These are phyloP conservation scores for Melanogrammus aeglefinus DNA, from an alignment of 2,797 vertebrate genomes.

Conservation along the genomic window DNA sequence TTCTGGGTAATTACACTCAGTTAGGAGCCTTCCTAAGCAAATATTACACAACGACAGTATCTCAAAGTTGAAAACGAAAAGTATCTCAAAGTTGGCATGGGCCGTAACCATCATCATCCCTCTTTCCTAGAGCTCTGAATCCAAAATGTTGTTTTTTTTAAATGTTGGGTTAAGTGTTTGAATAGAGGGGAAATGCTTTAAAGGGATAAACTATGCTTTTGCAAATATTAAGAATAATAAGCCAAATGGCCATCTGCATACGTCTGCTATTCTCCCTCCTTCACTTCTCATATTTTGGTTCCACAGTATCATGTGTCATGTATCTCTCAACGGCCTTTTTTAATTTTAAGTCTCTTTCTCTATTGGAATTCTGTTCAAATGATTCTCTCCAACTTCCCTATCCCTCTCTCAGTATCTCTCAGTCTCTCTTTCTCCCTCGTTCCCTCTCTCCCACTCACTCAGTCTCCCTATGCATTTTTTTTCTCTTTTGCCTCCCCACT, in stretches of 20 bases:
- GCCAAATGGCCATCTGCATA: not conserved
- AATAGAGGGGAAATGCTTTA: no score
- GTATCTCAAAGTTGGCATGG: no score
- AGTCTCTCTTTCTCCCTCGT: not conserved
- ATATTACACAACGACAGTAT: no score
- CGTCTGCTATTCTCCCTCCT: not conserved
- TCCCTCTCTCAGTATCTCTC: not conserved
- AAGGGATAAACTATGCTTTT: not conserved
- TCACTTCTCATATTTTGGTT: not conserved
- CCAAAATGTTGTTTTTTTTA: no score
- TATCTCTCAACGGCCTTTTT: not conserved
- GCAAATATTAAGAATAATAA: not conserved
- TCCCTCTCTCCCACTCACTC: not conserved
- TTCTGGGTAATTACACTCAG: no score
- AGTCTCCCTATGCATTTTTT: not conserved
- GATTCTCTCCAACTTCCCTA: constrained; percentile 12
- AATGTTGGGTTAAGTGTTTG: no score
- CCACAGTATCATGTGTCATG: not conserved
- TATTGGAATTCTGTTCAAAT: not conserved
- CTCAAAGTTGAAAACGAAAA: no score
- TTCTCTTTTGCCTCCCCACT: not conserved
- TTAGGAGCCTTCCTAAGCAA: no score
- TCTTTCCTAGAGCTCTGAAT: no score
- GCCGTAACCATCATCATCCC: no score
- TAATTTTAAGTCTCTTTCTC: not conserved